Conservation (phyloP, 2,113 vertebrate species). For the Peromyscus maniculatus region DNA sequence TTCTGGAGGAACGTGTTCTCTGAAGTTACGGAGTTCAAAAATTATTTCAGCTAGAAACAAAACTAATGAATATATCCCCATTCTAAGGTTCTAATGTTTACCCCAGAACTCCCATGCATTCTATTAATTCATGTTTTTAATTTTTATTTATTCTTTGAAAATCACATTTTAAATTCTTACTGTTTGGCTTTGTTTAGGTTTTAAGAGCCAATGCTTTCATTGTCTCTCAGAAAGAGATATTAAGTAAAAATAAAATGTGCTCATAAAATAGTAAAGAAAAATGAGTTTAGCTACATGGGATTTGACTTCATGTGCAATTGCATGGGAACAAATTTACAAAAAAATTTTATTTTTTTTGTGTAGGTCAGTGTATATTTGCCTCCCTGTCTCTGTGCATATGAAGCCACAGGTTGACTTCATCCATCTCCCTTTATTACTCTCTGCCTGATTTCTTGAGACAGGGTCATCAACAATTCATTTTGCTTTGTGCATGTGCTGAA, state of each 20-base stretch:
- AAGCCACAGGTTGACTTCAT: not conserved
- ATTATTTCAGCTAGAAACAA: constrained; percentile 40
- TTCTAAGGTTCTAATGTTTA: not conserved
- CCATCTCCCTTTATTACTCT: not conserved
- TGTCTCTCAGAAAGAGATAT: not conserved
- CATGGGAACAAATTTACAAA: not conserved
- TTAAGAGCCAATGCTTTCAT: not conserved
- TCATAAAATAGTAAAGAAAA: not conserved
- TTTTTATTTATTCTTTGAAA: not conserved
- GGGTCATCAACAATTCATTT: constrained; percentile 6
- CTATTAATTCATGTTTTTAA: not conserved
- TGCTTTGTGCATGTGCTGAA: not conserved
- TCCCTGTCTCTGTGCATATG: not conserved
- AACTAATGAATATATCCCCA: not conserved
- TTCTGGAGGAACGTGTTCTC: not conserved
- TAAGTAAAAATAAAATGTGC: not conserved
- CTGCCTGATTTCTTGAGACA: not conserved
- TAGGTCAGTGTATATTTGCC: not conserved
- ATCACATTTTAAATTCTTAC: constrained; percentile 21
- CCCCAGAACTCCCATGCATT: not conserved
- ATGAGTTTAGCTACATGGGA: not conserved
- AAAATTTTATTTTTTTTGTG: not conserved
- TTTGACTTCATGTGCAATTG: not conserved
- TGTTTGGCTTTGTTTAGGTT: constrained; percentile 16
- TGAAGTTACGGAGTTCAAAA: constrained; percentile 41